Evolutionary conservation across 2,113 vertebrate genomes (phyloP).

Genomic region (Trematocara variabile): DNA sequence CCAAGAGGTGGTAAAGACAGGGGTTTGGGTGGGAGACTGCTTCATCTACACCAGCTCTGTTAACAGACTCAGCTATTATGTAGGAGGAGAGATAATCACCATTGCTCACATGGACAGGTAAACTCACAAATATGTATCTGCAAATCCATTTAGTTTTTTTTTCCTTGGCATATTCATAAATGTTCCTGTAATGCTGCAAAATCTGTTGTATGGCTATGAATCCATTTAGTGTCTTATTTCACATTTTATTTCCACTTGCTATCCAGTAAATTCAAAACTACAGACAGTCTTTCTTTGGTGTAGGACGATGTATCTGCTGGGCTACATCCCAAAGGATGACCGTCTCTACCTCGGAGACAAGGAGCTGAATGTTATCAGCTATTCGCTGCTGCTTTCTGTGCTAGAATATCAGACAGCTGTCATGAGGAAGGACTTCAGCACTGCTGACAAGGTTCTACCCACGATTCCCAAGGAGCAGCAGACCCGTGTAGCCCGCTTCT

Average conservation of each 20-base stretch:
- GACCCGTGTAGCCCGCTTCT: constrained; percentile 94
- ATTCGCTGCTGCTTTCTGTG: constrained; percentile 93
- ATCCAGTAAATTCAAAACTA: background rate
- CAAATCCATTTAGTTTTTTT: background rate
- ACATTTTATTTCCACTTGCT: background rate
- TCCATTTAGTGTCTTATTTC: background rate
- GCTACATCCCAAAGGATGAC: constrained; percentile 98
- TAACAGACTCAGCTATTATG: constrained; percentile 96
- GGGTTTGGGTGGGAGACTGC: constrained; percentile 97
- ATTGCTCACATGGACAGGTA: constrained; percentile 98
- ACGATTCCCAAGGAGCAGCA: constrained; percentile 97
- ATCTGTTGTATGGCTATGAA: background rate
- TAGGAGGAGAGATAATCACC: constrained; percentile 98
- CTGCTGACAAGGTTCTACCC: constrained; percentile 97
- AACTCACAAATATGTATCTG: background rate
- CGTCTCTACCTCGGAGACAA: constrained; percentile 96
- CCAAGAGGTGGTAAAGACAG: constrained; percentile 97
- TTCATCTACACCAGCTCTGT: constrained; percentile 99
- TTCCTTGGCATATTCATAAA: background rate
- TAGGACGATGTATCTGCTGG: constrained; percentile 97
- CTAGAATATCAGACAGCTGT: constrained; percentile 98
- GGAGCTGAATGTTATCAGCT: constrained; percentile 95
- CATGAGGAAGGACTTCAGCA: constrained; percentile 95
- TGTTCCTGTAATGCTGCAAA: background rate
- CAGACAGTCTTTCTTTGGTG: background rate